Evolutionary conservation across 2,113 vertebrate genomes (phyloP).

Genomic region (Sorex fumeus): DNA sequence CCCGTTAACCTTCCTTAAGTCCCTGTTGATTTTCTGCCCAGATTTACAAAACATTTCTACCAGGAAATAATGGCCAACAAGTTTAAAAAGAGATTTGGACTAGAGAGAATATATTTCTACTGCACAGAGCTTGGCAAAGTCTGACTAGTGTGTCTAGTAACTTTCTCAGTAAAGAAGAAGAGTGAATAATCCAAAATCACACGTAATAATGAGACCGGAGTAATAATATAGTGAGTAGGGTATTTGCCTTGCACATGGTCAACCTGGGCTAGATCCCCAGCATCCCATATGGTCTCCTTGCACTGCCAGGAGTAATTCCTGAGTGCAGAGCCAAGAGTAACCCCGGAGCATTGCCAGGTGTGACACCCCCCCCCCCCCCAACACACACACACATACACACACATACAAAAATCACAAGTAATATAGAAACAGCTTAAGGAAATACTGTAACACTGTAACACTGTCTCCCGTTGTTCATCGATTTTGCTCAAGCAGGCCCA

Average conservation of each 20-base stretch:
- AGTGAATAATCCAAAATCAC: constrained; percentile 52
- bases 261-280: too few relatives aligned
- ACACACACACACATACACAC: too few relatives aligned
- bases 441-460: too few relatives aligned
- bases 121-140: neutral
- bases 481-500: too few relatives aligned
- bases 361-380: neutral
- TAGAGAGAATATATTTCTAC: constrained; percentile 18
- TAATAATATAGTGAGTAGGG: too few relatives aligned
- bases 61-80: constrained; percentile 57
- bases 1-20: constrained; percentile 63
- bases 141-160: constrained; percentile 16
- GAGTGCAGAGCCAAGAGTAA: too few relatives aligned
- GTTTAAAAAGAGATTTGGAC: constrained; percentile 32
- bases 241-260: too few relatives aligned
- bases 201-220: neutral
- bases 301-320: too few relatives aligned
- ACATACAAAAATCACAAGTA: constrained; percentile 30
- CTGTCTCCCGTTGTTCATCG: too few relatives aligned
- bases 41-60: constrained; percentile 67
- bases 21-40: constrained; percentile 60
- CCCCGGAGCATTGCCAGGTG: too few relatives aligned
- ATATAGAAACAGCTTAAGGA: neutral
- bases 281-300: too few relatives aligned
- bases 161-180: constrained; percentile 31